These are phyloP conservation scores for Glaucopsyche alexis DNA, from an alignment of 2,888 invertebrate species.

Conservation along the genomic window DNA sequence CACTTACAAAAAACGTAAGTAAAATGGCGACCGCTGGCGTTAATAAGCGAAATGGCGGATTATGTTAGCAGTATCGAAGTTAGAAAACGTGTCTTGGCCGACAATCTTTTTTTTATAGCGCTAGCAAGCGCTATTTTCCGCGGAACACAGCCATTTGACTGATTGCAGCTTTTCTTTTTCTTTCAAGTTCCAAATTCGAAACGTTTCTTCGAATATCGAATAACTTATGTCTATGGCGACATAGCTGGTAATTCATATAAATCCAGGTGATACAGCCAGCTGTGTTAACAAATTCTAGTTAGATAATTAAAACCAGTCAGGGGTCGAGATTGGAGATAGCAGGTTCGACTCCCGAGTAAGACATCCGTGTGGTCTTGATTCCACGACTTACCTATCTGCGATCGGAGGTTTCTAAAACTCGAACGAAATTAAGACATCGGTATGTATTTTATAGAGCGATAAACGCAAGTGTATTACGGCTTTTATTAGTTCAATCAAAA, in stretches of 20 bases:
- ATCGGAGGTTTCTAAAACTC: constrained; percentile 46
- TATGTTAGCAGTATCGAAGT: too few relatives aligned
- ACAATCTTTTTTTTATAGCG: too few relatives aligned
- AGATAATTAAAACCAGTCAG: constrained; percentile 49
- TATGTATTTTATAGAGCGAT: constrained; percentile 28
- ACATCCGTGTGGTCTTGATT: constrained; percentile 68
- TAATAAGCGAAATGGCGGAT: too few relatives aligned
- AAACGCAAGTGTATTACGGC: constrained; percentile 13
- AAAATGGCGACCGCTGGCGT: too few relatives aligned
- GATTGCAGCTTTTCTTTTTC: background rate
- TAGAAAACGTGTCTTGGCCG: too few relatives aligned
- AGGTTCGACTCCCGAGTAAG: constrained; percentile 61
- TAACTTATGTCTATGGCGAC: background rate
- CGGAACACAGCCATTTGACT: background rate
- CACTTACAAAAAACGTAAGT: too few relatives aligned
- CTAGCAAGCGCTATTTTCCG: too few relatives aligned
- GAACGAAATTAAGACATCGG: constrained; percentile 39
- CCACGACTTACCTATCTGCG: constrained; percentile 60
- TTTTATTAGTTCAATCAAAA: constrained; percentile 28
- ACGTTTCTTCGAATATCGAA: background rate
- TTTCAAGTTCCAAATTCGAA: background rate
- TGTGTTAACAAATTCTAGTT: constrained; percentile 42
- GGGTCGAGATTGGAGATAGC: constrained; percentile 62
- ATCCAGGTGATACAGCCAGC: constrained; percentile 26
- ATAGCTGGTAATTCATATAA: constrained; percentile 19